Evolutionary conservation across 1,140 invertebrate genomes (phyloP).

Genomic region (Gonatopus flavifemur): DNA sequence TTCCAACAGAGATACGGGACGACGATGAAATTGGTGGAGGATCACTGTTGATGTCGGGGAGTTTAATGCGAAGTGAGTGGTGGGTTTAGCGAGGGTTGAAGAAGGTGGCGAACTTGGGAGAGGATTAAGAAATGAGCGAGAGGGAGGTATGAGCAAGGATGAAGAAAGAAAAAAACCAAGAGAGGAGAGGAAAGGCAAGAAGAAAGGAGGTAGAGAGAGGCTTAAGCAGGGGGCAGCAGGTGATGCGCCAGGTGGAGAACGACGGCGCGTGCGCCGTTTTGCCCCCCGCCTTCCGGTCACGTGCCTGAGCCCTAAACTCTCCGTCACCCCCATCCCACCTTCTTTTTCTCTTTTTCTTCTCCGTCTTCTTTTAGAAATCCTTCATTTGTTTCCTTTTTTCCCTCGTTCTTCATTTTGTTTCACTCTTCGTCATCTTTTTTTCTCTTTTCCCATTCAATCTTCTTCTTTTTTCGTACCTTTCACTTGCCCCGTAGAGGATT

Average conservation of each 20-base stretch:
- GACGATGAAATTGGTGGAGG: too few species aligned
- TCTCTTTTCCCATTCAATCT: too few species aligned
- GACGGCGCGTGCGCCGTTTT: conserved; percentile 54
- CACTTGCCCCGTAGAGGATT: too few species aligned
- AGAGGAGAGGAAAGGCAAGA: conserved; percentile 26
- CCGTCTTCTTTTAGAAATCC: conserved; percentile 1
- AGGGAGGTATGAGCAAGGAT: conserved; percentile 10
- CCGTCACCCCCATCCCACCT: conserved; percentile 18
- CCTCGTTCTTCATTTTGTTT: too few species aligned
- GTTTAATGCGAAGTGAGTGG: conserved; percentile 14
- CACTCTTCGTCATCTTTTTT: too few species aligned
- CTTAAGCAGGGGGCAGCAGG: conserved; percentile 56
- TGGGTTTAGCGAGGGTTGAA: conserved; percentile 16
- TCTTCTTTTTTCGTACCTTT: too few species aligned
- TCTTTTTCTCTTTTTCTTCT: conserved; percentile 17
- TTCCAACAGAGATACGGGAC: too few species aligned
- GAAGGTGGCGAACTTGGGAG: conserved; percentile 18
- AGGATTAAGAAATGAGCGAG: conserved; percentile 19
- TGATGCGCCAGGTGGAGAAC: conserved; percentile 58
- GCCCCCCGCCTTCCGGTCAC: conserved; percentile 53
- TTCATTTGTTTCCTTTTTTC: conserved; percentile 11
- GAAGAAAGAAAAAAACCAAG: conserved; percentile 24
- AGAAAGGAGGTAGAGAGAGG: conserved; percentile 33
- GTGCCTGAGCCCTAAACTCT: conserved; percentile 42
- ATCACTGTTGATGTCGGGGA: too few species aligned